phyloP scores from a whole-genome alignment of 2,797 vertebrate genomes.

The Champsocephalus gunnari region DNA sequence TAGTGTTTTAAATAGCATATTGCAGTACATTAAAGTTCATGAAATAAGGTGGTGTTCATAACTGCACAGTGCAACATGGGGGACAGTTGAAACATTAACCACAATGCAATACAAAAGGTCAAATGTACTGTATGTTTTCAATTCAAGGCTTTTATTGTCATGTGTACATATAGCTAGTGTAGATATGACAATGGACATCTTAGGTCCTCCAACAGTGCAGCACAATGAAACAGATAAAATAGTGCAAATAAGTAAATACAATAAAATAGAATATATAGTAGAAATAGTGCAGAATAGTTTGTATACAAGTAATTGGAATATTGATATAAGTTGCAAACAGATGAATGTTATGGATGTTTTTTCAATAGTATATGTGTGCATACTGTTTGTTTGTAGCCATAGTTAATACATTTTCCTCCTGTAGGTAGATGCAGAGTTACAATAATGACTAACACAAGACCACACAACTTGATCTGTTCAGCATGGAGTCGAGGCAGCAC shows the following conservation, averaged over 20 bases:
- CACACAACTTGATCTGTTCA: constrained; percentile 3
- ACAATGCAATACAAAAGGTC: neutral
- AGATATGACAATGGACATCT: too few species aligned
- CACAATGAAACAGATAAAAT: too few species aligned
- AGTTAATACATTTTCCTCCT: neutral
- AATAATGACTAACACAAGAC: constrained; percentile 12
- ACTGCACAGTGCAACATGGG: neutral
- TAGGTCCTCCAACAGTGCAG: too few species aligned
- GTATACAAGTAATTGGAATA: too few species aligned
- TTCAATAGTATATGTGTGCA: neutral
- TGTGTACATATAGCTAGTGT: neutral
- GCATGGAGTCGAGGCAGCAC: neutral
- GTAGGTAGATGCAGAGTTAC: neutral
- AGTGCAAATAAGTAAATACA: too few species aligned
- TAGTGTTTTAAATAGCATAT: neutral
- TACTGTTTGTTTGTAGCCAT: neutral
- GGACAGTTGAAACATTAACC: neutral
- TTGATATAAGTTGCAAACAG: too few species aligned
- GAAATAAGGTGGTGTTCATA: neutral
- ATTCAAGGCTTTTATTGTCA: too few species aligned
- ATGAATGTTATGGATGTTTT: too few species aligned
- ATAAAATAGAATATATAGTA: too few species aligned
- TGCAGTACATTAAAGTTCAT: neutral
- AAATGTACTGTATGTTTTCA: neutral
- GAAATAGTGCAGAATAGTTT: too few species aligned